These are phyloP conservation scores for Macrobrachium nipponense DNA, from an alignment of 1,140 invertebrate species.

Conservation along the genomic window DNA sequence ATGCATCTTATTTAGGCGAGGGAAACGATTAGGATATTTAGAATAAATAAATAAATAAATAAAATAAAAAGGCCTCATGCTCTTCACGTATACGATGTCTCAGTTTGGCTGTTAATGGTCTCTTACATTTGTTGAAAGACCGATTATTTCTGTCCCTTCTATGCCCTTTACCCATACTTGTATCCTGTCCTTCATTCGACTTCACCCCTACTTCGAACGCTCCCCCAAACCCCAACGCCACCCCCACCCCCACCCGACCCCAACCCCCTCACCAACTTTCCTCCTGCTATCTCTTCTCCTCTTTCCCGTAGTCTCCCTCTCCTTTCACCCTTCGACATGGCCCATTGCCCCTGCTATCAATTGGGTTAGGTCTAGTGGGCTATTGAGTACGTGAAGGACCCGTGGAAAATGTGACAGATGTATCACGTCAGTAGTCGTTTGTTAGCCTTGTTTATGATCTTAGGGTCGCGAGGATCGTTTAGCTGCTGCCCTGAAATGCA, in stretches of 20 bases:
- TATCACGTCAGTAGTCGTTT: conserved; percentile 58
- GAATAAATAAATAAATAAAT: too few relatives aligned
- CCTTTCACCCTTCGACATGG: conserved; percentile 37
- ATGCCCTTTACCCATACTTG: not conserved
- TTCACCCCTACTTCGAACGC: not conserved
- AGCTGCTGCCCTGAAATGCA: not conserved
- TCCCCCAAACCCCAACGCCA: not conserved
- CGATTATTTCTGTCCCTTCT: not conserved
- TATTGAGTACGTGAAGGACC: conserved; percentile 57
- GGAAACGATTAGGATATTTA: too few relatives aligned
- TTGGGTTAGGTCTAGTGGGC: conserved; percentile 61
- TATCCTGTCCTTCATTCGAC: not conserved
- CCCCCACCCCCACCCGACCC: not conserved
- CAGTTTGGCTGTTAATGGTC: too few relatives aligned
- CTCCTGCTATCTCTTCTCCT: not conserved
- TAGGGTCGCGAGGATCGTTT: not conserved
- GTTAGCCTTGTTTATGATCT: conserved; percentile 54
- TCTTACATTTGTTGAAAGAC: too few relatives aligned
- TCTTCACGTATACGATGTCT: too few relatives aligned
- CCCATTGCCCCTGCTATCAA: conserved; percentile 57
- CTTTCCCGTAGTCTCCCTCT: not conserved
- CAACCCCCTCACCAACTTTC: not conserved
- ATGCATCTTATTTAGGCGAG: too few relatives aligned
- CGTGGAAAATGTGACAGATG: conserved; percentile 62
- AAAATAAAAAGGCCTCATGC: too few relatives aligned